Conservation (phyloP, 2,888 invertebrate genomes). For the Cheilosia grossa region DNA sequence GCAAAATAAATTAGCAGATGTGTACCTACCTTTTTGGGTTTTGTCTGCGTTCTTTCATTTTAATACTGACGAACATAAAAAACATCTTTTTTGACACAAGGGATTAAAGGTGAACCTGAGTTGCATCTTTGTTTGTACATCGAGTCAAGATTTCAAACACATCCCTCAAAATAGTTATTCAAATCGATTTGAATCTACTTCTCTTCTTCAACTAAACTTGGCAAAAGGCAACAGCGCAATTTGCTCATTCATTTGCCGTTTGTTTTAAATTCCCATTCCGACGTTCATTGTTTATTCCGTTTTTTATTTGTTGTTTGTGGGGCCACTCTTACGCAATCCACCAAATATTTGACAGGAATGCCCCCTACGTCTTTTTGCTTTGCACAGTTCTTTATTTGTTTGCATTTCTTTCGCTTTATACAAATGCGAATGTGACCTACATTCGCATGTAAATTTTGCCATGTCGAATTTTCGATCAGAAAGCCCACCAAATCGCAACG, state of each 20-base stretch:
- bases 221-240: slow-evolving; percentile 8
- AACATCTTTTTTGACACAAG: too few relatives aligned
- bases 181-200: too few relatives aligned
- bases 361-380: neutral
- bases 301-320: neutral
- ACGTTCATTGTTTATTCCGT: slow-evolving; percentile 9
- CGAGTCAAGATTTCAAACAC: too few relatives aligned
- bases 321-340: slow-evolving; percentile 18
- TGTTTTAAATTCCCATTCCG: slow-evolving; percentile 20
- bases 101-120: too few relatives aligned
- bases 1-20: too few relatives aligned
- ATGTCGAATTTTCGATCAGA: slow-evolving; percentile 15
- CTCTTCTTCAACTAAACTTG: neutral
- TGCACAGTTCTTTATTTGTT: too few relatives aligned
- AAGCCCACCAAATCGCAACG: slow-evolving; percentile 6
- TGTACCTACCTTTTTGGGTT: too few relatives aligned
- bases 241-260: slow-evolving; percentile 12
- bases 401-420: neutral
- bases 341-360: slow-evolving; percentile 16
- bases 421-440: slow-evolving; percentile 41
- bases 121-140: too few relatives aligned
- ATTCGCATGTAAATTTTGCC: slow-evolving; percentile 47
- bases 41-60: too few relatives aligned
- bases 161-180: too few relatives aligned
- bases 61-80: too few relatives aligned